Evolutionary conservation across 2,888 invertebrate genomes (phyloP), one percentile per base, ranked within the genome.

Genomic region (Dicranocentrus wangi): DNA sequence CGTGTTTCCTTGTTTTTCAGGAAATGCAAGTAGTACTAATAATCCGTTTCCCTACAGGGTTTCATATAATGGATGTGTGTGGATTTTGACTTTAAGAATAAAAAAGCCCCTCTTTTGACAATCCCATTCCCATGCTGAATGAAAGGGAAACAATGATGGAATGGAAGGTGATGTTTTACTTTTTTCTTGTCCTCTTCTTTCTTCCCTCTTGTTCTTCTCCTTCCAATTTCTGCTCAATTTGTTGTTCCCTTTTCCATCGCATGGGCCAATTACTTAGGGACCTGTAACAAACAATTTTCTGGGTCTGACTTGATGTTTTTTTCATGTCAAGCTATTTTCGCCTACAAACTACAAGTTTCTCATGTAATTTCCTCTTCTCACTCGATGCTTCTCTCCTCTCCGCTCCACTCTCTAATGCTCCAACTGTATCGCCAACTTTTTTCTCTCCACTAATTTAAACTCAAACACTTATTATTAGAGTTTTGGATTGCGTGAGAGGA

Each of bases 11-110:
- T 32, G 32, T 69, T 51, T 65, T 53, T 75, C 42, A 73, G 73
- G 73, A 73, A 73, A 65, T 73, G 39, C 28, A 32, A 66, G 51
- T 60, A 65, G 42, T 69, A 66, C 53, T 73, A 43, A 75, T 75
- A 47, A 47, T 47, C n/a, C 15, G 5, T 32, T 32, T 32, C 32
- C 32, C 10, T 32, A 7, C 32, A 32, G 10, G 10, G 5, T 32
- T 32, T 10, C 5, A 32, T n/a, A n/a, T n/a, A n/a, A n/a, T n/a
- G n/a, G n/a, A n/a, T n/a, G n/a, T n/a, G n/a, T n/a, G n/a, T n/a
- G n/a, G n/a, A n/a, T n/a, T n/a, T n/a, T n/a, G n/a, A n/a, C n/a
- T n/a, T n/a, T n/a, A n/a, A n/a, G n/a, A n/a, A n/a, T n/a, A n/a
- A n/a, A n/a, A n/a, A n/a, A n/a, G n/a, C n/a, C n/a, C n/a, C n/a